Evolutionary conservation across 2,888 invertebrate species (phyloP).

Genomic region (Caenorhabditis parvicauda): DNA sequence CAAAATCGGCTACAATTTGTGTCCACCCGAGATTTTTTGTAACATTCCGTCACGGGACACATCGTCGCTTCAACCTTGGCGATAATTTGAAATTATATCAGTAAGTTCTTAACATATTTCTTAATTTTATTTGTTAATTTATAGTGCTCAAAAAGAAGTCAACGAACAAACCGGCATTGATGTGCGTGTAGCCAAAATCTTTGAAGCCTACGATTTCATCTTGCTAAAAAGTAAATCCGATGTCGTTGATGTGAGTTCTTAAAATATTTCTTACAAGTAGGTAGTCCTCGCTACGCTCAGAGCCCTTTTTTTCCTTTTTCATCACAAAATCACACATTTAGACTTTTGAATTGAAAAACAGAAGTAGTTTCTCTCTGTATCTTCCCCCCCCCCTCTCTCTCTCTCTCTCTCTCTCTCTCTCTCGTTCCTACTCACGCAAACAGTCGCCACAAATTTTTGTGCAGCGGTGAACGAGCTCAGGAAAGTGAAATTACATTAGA

Average conservation of each 20-base stretch:
- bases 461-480: too few species aligned
- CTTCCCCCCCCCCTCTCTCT: too few species aligned
- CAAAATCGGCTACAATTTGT: conserved; percentile 22
- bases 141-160: conserved; percentile 18
- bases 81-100: conserved; percentile 21
- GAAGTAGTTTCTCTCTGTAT: too few species aligned
- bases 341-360: too few species aligned
- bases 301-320: too few species aligned
- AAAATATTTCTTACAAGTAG: conserved; percentile 21
- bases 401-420: too few species aligned
- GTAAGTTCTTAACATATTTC: conserved; percentile 12
- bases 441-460: too few species aligned
- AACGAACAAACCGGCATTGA: conserved; percentile 14
- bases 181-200: conserved; percentile 22
- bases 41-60: conserved; percentile 29
- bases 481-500: too few species aligned
- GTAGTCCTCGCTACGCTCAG: too few species aligned
- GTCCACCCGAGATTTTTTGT: conserved; percentile 26
- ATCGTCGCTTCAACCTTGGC: conserved; percentile 16
- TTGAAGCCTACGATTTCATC: conserved; percentile 19
- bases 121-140: conserved; percentile 22
- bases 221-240: conserved; percentile 28
- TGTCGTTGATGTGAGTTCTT: conserved; percentile 31
- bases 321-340: too few species aligned
- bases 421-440: too few species aligned